phyloP scores from a whole-genome alignment of 2,888 invertebrate genomes.

The Mystacides longicornis region DNA sequence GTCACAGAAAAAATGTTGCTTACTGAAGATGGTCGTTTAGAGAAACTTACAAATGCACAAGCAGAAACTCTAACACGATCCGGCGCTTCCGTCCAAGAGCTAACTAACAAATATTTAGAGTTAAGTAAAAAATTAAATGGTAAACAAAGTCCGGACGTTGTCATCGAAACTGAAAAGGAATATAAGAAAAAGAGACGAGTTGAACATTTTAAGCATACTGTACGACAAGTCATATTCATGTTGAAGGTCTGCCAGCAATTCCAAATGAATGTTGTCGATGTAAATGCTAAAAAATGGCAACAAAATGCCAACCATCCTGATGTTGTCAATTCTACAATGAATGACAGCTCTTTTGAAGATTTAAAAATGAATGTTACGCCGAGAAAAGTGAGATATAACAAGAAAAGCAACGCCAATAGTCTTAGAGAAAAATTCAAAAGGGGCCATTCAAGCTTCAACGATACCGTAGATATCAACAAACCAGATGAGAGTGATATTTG shows the following conservation, averaged over 20 bases:
- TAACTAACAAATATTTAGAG: slow-evolving; percentile 22
- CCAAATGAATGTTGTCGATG: slow-evolving; percentile 7
- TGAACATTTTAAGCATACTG: too few species aligned
- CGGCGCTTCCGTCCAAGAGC: slow-evolving; percentile 26
- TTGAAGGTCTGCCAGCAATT: slow-evolving; percentile 37
- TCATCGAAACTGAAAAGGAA: slow-evolving; percentile 2
- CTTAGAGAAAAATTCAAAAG: slow-evolving; percentile 18
- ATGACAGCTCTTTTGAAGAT: slow-evolving; percentile 22
- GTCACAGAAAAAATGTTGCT: slow-evolving; percentile 51
- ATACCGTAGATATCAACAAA: slow-evolving; percentile 7
- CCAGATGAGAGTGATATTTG: slow-evolving; percentile 3
- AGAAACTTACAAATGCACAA: slow-evolving; percentile 43
- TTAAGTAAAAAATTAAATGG: slow-evolving; percentile 12
- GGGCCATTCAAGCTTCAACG: slow-evolving; percentile 21
- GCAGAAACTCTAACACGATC: slow-evolving; percentile 31
- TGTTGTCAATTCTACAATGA: slow-evolving; percentile 43
- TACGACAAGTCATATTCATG: slow-evolving; percentile 35
- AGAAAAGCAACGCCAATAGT: slow-evolving; percentile 4
- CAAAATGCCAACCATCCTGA: slow-evolving; percentile 35
- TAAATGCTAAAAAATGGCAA: background rate
- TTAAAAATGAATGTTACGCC: slow-evolving; percentile 2
- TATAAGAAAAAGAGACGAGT: too few species aligned
- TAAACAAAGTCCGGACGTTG: slow-evolving; percentile 15
- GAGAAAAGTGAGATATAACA: background rate
- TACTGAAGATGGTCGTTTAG: slow-evolving; percentile 45